Evolutionary conservation across 2,888 invertebrate species (phyloP).

Genomic region (Phoronis australis): DNA sequence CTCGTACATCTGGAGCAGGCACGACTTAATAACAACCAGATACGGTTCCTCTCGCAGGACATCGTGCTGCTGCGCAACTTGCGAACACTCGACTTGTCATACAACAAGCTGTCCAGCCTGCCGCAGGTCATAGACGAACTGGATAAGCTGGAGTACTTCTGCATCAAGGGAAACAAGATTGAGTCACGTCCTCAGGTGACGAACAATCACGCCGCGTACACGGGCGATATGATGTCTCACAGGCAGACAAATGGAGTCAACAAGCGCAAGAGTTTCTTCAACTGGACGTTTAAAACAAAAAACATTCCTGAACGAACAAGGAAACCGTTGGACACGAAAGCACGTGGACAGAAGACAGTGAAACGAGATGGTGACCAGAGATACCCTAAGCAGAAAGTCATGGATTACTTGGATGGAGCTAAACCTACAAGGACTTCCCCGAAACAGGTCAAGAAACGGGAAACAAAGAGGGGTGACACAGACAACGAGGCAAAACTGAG

Average conservation of each 20-base stretch:
- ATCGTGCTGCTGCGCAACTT: constrained; percentile 35
- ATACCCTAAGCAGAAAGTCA: too few relatives aligned
- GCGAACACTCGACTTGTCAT: constrained; percentile 35
- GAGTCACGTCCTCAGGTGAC: constrained; percentile 2
- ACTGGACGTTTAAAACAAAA: not conserved
- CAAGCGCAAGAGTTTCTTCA: not conserved
- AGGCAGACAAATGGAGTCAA: not conserved
- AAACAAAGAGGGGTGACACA: too few relatives aligned
- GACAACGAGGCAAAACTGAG: too few relatives aligned
- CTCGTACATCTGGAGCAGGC: constrained; percentile 30
- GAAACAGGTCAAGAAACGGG: too few relatives aligned
- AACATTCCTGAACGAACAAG: not conserved
- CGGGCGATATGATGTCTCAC: not conserved
- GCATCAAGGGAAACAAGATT: constrained; percentile 36
- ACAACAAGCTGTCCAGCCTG: constrained; percentile 36
- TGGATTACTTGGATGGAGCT: too few relatives aligned
- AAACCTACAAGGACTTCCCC: too few relatives aligned
- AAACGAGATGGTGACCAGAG: too few relatives aligned
- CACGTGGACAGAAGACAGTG: too few relatives aligned
- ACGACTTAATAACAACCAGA: constrained; percentile 33
- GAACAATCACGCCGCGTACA: not conserved
- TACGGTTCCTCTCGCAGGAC: constrained; percentile 38
- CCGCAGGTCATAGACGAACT: constrained; percentile 41
- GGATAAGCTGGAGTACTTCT: constrained; percentile 37
- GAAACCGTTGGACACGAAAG: not conserved